Conservation (phyloP, 2,797 vertebrate species). For the Dendrocincla tyrannina region DNA sequence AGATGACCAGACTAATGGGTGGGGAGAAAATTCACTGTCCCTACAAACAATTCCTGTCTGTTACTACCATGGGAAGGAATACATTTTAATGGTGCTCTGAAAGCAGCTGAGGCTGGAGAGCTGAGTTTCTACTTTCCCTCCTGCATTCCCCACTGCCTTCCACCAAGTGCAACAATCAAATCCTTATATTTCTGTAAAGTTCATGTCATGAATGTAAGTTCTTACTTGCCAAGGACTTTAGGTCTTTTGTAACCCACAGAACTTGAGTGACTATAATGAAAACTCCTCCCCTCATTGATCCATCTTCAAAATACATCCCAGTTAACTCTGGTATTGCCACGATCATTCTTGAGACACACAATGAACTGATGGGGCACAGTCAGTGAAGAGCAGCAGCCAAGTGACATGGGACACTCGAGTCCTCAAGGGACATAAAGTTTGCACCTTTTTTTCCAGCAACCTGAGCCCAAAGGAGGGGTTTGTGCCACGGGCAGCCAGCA, state of each 20-base stretch:
- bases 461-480: not conserved
- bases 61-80: not conserved
- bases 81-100: not conserved
- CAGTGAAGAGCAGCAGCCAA: not conserved
- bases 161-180: not conserved
- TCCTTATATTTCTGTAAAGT: not conserved
- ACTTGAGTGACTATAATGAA: not conserved
- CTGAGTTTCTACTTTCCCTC: not conserved
- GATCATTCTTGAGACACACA: not conserved
- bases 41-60: not conserved
- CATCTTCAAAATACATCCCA: not conserved
- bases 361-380: not conserved
- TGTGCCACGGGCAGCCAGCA: not conserved
- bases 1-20: not conserved
- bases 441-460: not conserved
- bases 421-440: not conserved
- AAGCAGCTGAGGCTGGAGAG: not conserved
- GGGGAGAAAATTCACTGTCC: not conserved
- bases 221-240: not conserved
- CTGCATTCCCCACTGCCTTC: not conserved
- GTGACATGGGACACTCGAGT: not conserved
- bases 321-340: not conserved
- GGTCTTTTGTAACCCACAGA: not conserved
- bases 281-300: not conserved
- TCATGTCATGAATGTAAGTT: accelerated